Base-by-base conservation (phyloP, 2,113 vertebrate genomes). In the Carassius carassius region DNA sequence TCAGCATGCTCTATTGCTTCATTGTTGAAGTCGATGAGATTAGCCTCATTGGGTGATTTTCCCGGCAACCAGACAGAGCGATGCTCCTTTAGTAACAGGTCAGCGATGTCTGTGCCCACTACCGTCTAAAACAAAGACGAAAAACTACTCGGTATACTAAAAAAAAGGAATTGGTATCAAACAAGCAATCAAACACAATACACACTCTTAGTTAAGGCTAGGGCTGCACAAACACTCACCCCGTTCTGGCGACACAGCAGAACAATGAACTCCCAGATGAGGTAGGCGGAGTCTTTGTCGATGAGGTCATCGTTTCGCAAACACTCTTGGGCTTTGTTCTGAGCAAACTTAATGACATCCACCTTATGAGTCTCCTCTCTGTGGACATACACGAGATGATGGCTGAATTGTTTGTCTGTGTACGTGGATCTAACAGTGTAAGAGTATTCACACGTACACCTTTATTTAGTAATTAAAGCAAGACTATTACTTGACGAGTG, bases 281-380 rank as follows among this genome's bases (percentile, higher is more conserved):
- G 95, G 84, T 92, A 93, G 8, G 97, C 96, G 32, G 98, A 99
- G 88, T 99, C 97, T 89, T 95, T 96, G 92, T 99, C 98, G 25
- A 99, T 90, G 83, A 99, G 89, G 82, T 88, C 92, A 75, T 96
- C 96, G 0, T 96, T 95, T 73, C 96, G 96, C 25, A 95, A 92
- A 90, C 97, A 98, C 78, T 95, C 94, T 25, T 96, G 85, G 14
- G 95, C 94, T 94, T 98, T 98, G 89, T 95, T 98, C 89, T 99
- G 97, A 83, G 98, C 96, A 93, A 98, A 99, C 89, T 98, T 99
- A 85, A 99, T 99, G 54, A 99, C 98, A 10, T 99, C 98, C 88
- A 99, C 97, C 92, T 99, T 99, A 88, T 99, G 98, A 35, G 98
- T 99, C 78, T 99, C 98, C 82, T 97, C 96, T 86, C 98, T 99